Base-by-base conservation (phyloP, 2,113 vertebrate genomes). In the Alectura lathami region DNA sequence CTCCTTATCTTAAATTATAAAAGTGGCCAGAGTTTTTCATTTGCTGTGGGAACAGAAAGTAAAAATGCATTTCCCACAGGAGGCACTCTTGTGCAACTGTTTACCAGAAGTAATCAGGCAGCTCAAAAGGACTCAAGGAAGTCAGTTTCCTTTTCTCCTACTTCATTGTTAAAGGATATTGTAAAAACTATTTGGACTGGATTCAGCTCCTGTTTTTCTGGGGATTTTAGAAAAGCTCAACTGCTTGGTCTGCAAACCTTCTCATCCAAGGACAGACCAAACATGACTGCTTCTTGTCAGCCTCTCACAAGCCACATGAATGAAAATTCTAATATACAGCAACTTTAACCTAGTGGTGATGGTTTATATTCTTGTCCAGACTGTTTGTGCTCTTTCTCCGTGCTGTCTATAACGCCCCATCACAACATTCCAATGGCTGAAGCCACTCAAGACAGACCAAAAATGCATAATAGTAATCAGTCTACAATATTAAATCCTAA, bases 361-460 rank as follows among this genome's bases (percentile, higher is more conserved):
- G 36, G 15, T 43, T 76, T 62, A 13, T 24, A 21, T 3, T 21
- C 56, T 53, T 47, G n/a, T 56, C 17, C 30, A 78, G 68, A 36
- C 8, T 24, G 24, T 20, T 11, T n/a, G 42, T 68, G 26, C 50
- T 63, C 45, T 76, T n/a, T 13, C 69, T 64, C 40, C 51, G 32
- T 0, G 0, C n/a, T n/a, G 32, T 26, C 83, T 83, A 75, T 62
- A 57, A 45, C 45, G 34, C 47, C 66, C 27, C 0, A 1, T 17
- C 64, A 77, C 45, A 57, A 67, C 3, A 77, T 53, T 29, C n/a
- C 84, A 27, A 29, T 29, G 77, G 56, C 51, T 94, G 83, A 84
- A 92, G 40, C 62, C 59, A 47, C 57, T 76, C 74, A 54, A 70
- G 57, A n/a, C 27, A 89, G 50, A 76, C 42, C 18, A 51, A 73